These are phyloP conservation scores for Dromius quadrimaculatus DNA, from an alignment of 2,888 invertebrate genomes.

Conservation along the genomic window DNA sequence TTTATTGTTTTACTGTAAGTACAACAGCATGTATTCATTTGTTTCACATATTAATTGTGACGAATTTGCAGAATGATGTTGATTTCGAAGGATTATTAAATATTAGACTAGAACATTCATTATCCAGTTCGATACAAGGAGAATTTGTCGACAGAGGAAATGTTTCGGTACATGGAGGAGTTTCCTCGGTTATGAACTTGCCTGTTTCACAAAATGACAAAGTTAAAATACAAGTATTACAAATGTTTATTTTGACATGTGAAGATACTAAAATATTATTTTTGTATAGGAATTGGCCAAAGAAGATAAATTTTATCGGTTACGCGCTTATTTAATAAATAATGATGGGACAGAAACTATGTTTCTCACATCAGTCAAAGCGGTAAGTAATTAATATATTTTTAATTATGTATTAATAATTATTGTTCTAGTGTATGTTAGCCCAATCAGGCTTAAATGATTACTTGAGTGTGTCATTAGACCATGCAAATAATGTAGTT, in stretches of 20 bases:
- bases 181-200: constrained; percentile 74
- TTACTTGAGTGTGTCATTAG: constrained; percentile 81
- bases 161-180: constrained; percentile 78
- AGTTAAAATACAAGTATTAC: constrained; percentile 69
- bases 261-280: constrained; percentile 14
- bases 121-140: constrained; percentile 69
- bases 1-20: constrained; percentile 35
- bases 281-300: constrained; percentile 73
- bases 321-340: constrained; percentile 77
- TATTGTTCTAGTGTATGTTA: constrained; percentile 73
- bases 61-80: constrained; percentile 71
- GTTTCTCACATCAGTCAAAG: constrained; percentile 84
- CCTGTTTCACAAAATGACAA: constrained; percentile 71
- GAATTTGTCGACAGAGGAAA: constrained; percentile 77
- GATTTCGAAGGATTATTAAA: constrained; percentile 83
- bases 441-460: constrained; percentile 83
- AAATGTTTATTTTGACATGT: not conserved
- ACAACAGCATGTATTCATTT: not conserved
- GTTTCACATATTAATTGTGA: too few species aligned
- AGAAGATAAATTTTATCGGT: constrained; percentile 79
- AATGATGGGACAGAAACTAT: constrained; percentile 76
- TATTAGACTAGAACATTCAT: constrained; percentile 77
- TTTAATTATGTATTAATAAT: constrained; percentile 27
- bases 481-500: constrained; percentile 83
- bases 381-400: constrained; percentile 67